Percentiles rank a stretch among this genome's conserved stretches.
Conservation (phyloP, 2,113 vertebrate species). For the Lophura nycthemera region DNA sequence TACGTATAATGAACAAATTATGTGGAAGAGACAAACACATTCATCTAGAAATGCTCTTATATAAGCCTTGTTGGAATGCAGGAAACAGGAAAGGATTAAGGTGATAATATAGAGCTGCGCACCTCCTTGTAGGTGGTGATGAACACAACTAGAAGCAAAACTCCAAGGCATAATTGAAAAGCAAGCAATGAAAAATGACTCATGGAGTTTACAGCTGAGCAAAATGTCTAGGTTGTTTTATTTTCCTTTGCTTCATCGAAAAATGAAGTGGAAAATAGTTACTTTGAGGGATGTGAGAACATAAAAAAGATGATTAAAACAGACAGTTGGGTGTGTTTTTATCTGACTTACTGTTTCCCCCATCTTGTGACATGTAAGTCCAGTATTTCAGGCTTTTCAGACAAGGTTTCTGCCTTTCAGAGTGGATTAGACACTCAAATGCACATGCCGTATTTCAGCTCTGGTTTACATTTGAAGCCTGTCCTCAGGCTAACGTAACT, state of each 20-base stretch:
- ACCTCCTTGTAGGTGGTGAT: background rate
- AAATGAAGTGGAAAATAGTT: background rate
- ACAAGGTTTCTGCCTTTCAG: slow-evolving; percentile 8
- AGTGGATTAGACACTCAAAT: slow-evolving; percentile 31
- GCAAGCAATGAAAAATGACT: background rate
- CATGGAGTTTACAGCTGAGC: background rate
- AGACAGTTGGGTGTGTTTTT: background rate
- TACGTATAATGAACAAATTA: slow-evolving; percentile 13
- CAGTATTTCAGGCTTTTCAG: slow-evolving; percentile 58
- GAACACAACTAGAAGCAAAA: background rate
- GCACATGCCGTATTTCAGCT: background rate
- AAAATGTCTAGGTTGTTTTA: background rate
- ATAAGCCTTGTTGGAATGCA: slow-evolving; percentile 33
- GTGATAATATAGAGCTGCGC: slow-evolving; percentile 18
- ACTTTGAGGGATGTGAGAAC: background rate
- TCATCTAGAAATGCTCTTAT: background rate
- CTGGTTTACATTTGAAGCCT: slow-evolving; percentile 22
- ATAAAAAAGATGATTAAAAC: background rate
- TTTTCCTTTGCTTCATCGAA: background rate
- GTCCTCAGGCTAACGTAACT: slow-evolving; percentile 7
- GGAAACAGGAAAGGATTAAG: slow-evolving; percentile 57
- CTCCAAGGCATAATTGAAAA: background rate
- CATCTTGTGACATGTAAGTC: background rate
- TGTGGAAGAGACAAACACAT: background rate
- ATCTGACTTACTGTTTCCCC: background rate